Conservation (phyloP, 2,888 invertebrate species). For the Coleophora flavipennella region DNA sequence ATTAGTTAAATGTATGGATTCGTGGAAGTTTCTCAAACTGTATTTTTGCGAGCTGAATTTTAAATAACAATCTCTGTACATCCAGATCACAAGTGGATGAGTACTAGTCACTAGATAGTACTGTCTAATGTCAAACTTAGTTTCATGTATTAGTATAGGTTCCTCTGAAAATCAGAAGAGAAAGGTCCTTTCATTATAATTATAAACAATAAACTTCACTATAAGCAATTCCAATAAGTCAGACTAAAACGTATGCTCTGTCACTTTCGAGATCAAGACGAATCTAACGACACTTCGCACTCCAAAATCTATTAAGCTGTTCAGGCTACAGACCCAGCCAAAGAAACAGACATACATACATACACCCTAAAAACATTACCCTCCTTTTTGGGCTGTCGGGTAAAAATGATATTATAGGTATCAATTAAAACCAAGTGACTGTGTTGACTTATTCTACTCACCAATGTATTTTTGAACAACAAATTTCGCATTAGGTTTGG, state of each 20-base stretch:
- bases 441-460: constrained; percentile 42
- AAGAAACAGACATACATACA: too few relatives aligned
- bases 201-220: neutral
- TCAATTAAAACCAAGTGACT: too few relatives aligned
- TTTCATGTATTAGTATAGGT: constrained; percentile 85
- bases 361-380: too few relatives aligned
- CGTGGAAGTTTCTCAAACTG: constrained; percentile 82
- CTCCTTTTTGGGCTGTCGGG: too few relatives aligned
- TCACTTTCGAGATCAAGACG: too few relatives aligned
- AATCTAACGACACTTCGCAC: too few relatives aligned
- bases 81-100: constrained; percentile 86
- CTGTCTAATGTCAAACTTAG: constrained; percentile 93
- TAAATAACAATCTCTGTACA: constrained; percentile 88
- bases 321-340: too few relatives aligned
- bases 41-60: constrained; percentile 90
- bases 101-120: constrained; percentile 89
- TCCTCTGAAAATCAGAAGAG: constrained; percentile 72
- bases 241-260: too few relatives aligned
- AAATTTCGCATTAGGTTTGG: constrained; percentile 75
- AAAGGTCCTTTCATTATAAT: neutral
- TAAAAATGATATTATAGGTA: too few relatives aligned
- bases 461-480: constrained; percentile 94
- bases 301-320: too few relatives aligned
- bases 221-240: too few relatives aligned
- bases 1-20: constrained; percentile 90